Evolutionary conservation across 2,888 invertebrate species (phyloP).

Genomic region (Alviniconcha strummeri): DNA sequence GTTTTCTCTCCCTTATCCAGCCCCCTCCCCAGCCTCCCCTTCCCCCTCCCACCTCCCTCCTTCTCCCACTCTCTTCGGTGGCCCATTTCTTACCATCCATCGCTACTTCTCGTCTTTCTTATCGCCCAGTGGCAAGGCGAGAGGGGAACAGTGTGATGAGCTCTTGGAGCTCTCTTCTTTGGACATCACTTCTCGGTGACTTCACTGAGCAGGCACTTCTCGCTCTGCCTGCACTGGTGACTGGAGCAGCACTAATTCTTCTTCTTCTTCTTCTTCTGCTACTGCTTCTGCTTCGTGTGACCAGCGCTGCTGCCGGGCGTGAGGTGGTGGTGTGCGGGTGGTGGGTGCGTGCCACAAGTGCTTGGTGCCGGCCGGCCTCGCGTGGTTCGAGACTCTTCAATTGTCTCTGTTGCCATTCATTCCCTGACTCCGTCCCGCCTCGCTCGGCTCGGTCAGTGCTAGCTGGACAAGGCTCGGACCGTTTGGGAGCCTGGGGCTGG

Average conservation of each 20-base stretch:
- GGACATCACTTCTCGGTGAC: too few relatives aligned
- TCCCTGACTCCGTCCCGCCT: too few relatives aligned
- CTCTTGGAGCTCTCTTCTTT: too few relatives aligned
- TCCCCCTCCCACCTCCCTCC: neutral
- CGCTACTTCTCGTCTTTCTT: constrained; percentile 21
- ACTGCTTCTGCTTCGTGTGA: neutral
- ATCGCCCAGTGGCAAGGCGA: constrained; percentile 24
- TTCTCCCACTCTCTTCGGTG: neutral
- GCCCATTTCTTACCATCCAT: constrained; percentile 31
- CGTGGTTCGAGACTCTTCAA: too few relatives aligned
- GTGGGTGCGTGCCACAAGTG: constrained; percentile 1
- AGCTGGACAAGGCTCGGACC: too few relatives aligned
- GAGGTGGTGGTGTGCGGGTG: too few relatives aligned
- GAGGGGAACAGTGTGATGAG: neutral
- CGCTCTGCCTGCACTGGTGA: neutral
- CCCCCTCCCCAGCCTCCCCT: neutral
- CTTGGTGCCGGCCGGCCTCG: too few relatives aligned
- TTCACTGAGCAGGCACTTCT: too few relatives aligned
- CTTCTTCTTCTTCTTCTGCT: neutral
- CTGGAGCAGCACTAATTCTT: neutral
- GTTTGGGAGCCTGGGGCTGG: too few relatives aligned
- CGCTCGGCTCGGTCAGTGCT: too few relatives aligned
- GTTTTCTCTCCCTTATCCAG: neutral
- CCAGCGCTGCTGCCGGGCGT: too few relatives aligned
- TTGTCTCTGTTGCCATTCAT: too few relatives aligned